phyloP scores from a whole-genome alignment of 64 coral and sea anemone species.

The Montipora cactus region DNA sequence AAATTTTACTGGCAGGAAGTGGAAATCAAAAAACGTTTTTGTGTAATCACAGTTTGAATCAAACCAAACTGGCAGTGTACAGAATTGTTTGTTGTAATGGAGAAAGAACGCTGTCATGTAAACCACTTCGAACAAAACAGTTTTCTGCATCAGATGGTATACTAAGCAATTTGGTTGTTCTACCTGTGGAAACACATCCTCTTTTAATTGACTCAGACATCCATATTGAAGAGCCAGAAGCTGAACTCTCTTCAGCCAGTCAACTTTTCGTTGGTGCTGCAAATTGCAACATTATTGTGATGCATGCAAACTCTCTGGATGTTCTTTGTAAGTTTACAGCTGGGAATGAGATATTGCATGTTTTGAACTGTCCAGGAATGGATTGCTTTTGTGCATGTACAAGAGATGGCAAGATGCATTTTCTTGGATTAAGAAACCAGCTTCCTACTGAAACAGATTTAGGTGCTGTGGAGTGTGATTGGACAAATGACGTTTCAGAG shows the following conservation, averaged over 20 bases:
- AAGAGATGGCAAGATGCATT: constrained; percentile 64
- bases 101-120: constrained; percentile 53
- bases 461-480: not conserved
- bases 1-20: not conserved
- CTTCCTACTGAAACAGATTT: not conserved
- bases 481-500: not conserved
- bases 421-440: constrained; percentile 63
- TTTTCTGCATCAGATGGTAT: constrained; percentile 46
- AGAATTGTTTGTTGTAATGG: constrained; percentile 23
- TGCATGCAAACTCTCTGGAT: constrained; percentile 75
- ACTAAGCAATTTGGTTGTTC: constrained; percentile 53
- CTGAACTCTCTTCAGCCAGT: not conserved
- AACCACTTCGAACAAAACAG: constrained; percentile 54
- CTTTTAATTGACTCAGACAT: constrained; percentile 27
- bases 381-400: constrained; percentile 90
- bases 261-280: constrained; percentile 18
- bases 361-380: constrained; percentile 93
- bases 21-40: not conserved
- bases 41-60: constrained; percentile 22
- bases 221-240: constrained; percentile 18
- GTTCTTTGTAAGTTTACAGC: constrained; percentile 58
- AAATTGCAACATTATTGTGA: constrained; percentile 60
- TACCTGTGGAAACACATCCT: constrained; percentile 64
- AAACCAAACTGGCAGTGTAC: constrained; percentile 45
- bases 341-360: constrained; percentile 10